These are phyloP conservation scores for Tetanocera ferruginea DNA, from an alignment of 2,888 invertebrate species.

Conservation along the genomic window DNA sequence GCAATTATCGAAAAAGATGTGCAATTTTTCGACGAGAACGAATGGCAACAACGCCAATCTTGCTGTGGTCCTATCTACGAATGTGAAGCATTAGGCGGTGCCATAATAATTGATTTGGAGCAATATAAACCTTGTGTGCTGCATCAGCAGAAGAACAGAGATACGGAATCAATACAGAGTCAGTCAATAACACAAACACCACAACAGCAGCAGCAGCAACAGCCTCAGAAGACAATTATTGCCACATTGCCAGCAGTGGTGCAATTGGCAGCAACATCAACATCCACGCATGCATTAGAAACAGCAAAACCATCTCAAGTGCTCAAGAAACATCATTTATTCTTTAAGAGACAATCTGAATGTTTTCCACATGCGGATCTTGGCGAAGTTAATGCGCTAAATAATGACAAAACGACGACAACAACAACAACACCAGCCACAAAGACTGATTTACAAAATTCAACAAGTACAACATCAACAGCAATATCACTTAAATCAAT, in stretches of 20 bases:
- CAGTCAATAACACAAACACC: constrained; percentile 32
- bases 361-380: constrained; percentile 62
- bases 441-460: constrained; percentile 38
- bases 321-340: constrained; percentile 69
- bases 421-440: constrained; percentile 25
- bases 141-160: constrained; percentile 52
- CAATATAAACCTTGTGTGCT: constrained; percentile 63
- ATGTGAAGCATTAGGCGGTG: constrained; percentile 53
- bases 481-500: constrained; percentile 29
- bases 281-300: constrained; percentile 23
- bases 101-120: constrained; percentile 63
- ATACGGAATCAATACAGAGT: constrained; percentile 25
- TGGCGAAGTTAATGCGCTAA: constrained; percentile 42
- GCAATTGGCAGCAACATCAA: constrained; percentile 36
- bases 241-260: constrained; percentile 48
- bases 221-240: constrained; percentile 41
- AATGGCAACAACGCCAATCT: constrained; percentile 61
- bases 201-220: constrained; percentile 34
- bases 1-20: constrained; percentile 51
- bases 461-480: constrained; percentile 39
- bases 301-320: constrained; percentile 55
- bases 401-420: constrained; percentile 41
- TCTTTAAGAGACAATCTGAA: constrained; percentile 67
- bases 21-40: constrained; percentile 63
- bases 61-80: constrained; percentile 66